These are phyloP conservation scores for Rhincodon typus DNA, from an alignment of 2,797 vertebrate genomes.

Conservation along the genomic window DNA sequence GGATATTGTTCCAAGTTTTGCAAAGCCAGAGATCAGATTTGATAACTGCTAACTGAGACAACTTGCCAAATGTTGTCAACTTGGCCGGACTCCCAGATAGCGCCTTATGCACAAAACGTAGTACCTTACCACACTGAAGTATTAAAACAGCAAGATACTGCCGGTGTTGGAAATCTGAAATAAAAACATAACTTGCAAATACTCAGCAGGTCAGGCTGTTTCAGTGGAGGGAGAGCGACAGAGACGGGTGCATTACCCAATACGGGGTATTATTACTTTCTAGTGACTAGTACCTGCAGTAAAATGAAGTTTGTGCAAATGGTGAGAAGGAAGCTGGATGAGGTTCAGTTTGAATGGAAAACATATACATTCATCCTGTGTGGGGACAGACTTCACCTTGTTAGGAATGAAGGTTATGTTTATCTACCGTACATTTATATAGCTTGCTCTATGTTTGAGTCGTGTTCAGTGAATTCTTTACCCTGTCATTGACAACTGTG, in stretches of 20 bases:
- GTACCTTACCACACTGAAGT: background rate
- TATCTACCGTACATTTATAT: background rate
- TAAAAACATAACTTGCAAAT: no score
- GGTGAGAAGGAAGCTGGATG: background rate
- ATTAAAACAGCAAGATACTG: no score
- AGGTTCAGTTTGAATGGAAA: background rate
- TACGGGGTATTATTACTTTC: background rate
- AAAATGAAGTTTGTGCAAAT: background rate
- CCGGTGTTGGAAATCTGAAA: no score
- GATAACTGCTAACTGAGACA: background rate
- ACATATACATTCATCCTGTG: background rate
- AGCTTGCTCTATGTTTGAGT: background rate
- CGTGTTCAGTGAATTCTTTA: background rate
- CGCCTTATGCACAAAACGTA: background rate
- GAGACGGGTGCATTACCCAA: no score
- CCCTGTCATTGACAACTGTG: background rate
- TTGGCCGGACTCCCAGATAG: background rate
- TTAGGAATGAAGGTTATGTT: background rate
- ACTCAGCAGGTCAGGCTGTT: no score
- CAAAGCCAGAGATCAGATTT: background rate
- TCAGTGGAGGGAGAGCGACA: no score
- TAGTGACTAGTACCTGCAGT: background rate
- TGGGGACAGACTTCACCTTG: background rate
- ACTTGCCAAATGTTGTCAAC: background rate
- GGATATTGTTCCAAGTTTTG: background rate